Evolutionary conservation across 2,797 vertebrate genomes (phyloP), one percentile per base, ranked within the genome.

Genomic region (Telmatherina bonti): DNA sequence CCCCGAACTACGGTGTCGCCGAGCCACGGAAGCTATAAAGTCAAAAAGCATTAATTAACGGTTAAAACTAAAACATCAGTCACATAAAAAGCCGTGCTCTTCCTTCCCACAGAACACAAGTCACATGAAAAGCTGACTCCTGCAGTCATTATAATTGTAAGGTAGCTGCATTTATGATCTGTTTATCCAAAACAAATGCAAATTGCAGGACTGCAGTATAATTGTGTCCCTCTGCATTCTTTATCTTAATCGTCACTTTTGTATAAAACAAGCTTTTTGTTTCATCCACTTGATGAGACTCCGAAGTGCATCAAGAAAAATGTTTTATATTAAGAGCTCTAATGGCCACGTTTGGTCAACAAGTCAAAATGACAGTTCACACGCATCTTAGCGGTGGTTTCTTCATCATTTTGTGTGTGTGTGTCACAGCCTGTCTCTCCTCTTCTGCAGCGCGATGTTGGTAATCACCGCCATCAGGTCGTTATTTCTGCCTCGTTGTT

Each of bases 101-200:
- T 72, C 16, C 31, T 67, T 66, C 72, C 63, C 71, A 33, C 38
- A 74, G 70, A 71, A 75, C 71, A 78, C 65, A 81, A 79, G 71
- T 76, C 74, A 62, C 81, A 78, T 8, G 20, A 82, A 78, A 72
- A 67, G 78, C 68, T 73, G 85, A 79, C 73, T 80, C 51, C 61
- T 77, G 67, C 62, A 81, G 79, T 61, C 79, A 87, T 88, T 86
- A 79, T 71, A 88, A 83, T 76, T 75, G 70, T 79, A 81, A 59
- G 55, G 62, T 73, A 60, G 77, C 72, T 82, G 77, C 78, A 67
- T 91, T 86, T 83, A 88, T 79, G 77, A 73, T 85, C 68, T 77
- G 74, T 86, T 83, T 74, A 68, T 61, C 78, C 64, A 82, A 62
- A 59, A 79, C 63, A 83, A 77, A 86, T 87, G 77, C 72, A 88